Evolutionary conservation across 1,140 invertebrate genomes (phyloP), one percentile per base, ranked within the genome.

Genomic region (Leptestheria dahalacensis): DNA sequence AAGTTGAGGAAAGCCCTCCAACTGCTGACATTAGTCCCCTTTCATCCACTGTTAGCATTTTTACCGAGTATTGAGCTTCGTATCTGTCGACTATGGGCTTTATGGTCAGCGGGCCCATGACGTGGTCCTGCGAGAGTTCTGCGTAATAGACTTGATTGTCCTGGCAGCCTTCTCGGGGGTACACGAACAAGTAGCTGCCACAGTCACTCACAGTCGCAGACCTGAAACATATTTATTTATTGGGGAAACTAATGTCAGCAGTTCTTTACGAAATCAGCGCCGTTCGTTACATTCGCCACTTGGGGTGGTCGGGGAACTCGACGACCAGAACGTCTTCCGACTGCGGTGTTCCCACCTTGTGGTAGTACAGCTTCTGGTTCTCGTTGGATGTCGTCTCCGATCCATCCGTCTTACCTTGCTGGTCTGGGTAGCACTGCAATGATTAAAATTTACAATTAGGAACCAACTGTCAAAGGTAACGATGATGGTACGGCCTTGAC

Each of bases 281-380:
- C 10, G 23, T 50, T 29, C 73, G 83, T 80, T 78, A 94, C 89
- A 91, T 88, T 77, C 89, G 83, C 82, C 87, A 92, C 33, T 88
- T 79, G 3, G 94, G 92, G 69, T 97, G 80, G 23, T 97, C 86
- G 1, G 85, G 86, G 73, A 96, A 95, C 71, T 97, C 88, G 12
- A 86, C 85, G 50, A 88, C 85, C 47, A 96, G 69, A 21, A 96
- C 75, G 76, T 99, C 96, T 61, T 94, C 81, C 2, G 80, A 77
- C 70, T 96, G 93, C 18, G 82, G 74, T 21, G 91, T 95, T 61
- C 88, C 86, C 29, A 99, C 66, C 56, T 75, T 72, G 74, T 99
- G 96, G 74, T 93, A 99, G 71, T 84, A 97, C 6, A 99, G 72
- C 69, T 96, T 96, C 69, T 99, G 93, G 75, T 94, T 82, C 68